Conservation (phyloP, 2,797 vertebrate genomes). For the Pantherophis alleghaniensis region DNA sequence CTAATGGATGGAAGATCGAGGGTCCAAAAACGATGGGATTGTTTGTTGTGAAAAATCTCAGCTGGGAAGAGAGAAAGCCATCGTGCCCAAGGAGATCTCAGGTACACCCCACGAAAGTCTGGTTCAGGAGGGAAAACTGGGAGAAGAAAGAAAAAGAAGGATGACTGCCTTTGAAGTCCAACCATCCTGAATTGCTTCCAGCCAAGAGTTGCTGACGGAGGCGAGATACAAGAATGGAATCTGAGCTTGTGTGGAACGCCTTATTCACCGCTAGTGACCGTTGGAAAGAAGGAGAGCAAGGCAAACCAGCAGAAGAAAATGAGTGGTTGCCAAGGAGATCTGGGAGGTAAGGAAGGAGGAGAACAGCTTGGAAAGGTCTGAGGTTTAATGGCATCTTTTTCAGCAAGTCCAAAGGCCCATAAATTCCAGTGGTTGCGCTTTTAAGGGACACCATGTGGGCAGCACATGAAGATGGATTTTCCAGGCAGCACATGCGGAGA, state of each 20-base stretch:
- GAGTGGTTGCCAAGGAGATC: not conserved
- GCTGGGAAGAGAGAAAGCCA: not conserved
- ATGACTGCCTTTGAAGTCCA: not conserved
- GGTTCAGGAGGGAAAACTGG: not conserved
- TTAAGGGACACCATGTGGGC: not conserved
- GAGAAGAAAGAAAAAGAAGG: not conserved
- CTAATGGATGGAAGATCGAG: not conserved
- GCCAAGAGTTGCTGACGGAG: not conserved
- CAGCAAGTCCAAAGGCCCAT: not conserved
- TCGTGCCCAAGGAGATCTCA: not conserved
- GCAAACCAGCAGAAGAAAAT: not conserved
- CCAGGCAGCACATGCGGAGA: constrained; percentile 10
- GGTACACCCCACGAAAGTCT: not conserved
- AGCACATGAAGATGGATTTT: not conserved
- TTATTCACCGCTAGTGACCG: not conserved
- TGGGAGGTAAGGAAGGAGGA: not conserved
- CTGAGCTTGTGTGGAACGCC: not conserved
- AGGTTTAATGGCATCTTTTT: not conserved
- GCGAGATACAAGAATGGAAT: not conserved
- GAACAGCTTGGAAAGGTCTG: not conserved
- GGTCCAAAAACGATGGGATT: not conserved
- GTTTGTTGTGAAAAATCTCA: not conserved
- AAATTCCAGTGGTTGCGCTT: constrained; percentile 11
- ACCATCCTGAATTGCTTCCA: not conserved
- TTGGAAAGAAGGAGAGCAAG: not conserved